Evolutionary conservation across 2,888 invertebrate species (phyloP).

Genomic region (Bruchidius siliquastri): DNA sequence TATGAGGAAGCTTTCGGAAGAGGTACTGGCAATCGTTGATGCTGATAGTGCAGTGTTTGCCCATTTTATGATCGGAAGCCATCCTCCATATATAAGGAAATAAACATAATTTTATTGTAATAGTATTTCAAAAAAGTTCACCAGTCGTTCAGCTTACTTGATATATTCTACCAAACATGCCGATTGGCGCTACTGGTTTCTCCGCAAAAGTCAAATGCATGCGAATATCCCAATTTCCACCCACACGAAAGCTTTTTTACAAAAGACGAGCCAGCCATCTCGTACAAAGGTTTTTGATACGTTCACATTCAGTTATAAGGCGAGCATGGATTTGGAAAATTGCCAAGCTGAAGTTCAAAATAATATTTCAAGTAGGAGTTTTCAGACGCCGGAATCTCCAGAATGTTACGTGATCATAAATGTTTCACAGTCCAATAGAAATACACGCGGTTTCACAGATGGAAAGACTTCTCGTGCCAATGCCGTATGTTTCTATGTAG

Average conservation of each 20-base stretch:
- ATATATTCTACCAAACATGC: no score
- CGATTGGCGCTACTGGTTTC: neutral
- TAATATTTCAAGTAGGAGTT: neutral
- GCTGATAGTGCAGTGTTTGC: no score
- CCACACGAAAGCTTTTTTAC: neutral
- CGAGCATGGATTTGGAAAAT: neutral
- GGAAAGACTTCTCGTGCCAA: no score
- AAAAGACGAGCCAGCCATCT: neutral
- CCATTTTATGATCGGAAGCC: no score
- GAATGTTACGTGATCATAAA: neutral
- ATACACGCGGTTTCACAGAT: neutral
- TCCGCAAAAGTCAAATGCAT: neutral
- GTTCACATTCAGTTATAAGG: neutral
- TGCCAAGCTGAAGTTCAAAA: neutral
- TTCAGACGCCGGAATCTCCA: neutral
- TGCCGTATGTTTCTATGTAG: neutral
- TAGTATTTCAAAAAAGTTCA: no score
- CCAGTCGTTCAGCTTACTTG: no score
- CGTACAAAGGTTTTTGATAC: neutral
- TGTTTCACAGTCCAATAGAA: neutral
- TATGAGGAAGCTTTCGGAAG: no score
- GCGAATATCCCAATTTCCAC: neutral
- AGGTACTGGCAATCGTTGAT: no score
- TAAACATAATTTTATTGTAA: no score
- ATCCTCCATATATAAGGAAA: no score